A percentile compares a stretch with the other conserved stretches of the same genome.
phyloP scores from a whole-genome alignment of 1,140 invertebrate genomes.

The Papilio helenus region DNA sequence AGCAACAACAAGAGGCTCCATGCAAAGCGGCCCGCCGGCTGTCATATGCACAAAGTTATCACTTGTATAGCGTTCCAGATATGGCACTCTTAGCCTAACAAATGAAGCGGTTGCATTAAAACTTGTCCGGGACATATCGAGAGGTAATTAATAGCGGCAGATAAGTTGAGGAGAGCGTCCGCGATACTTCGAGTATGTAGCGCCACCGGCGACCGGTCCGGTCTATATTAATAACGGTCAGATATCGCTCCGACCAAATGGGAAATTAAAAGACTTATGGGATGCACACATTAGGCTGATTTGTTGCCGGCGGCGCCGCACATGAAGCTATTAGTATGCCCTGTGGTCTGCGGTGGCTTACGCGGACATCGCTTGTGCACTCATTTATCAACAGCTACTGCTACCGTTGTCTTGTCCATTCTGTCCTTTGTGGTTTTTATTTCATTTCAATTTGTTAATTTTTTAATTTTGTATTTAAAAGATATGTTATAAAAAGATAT shows the following conservation, averaged over 20 bases:
- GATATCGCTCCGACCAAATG: conserved; percentile 76
- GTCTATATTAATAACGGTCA: conserved; percentile 78
- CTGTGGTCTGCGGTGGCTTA: conserved; percentile 64
- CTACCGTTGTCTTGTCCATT: conserved; percentile 37
- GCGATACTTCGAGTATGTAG: conserved; percentile 67
- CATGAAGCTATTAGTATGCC: conserved; percentile 69
- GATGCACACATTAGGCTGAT: conserved; percentile 77
- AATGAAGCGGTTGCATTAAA: conserved; percentile 82
- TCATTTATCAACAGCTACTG: conserved; percentile 53
- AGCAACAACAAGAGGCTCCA: conserved; percentile 44
- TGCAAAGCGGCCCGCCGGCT: conserved; percentile 51
- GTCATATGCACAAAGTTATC: conserved; percentile 73
- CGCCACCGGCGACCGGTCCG: conserved; percentile 65
- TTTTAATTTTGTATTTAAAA: not conserved
- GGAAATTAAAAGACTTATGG: conserved; percentile 81
- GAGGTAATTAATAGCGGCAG: conserved; percentile 79
- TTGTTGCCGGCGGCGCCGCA: conserved; percentile 69
- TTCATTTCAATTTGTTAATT: not conserved
- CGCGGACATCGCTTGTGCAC: conserved; percentile 60
- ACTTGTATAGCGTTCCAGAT: conserved; percentile 68
- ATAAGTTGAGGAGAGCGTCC: conserved; percentile 71
- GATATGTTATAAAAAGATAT: not conserved
- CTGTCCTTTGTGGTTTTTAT: conserved; percentile 33
- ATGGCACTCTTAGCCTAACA: conserved; percentile 75
- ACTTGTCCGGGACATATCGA: conserved; percentile 79